Evolutionary conservation across 2,797 vertebrate genomes (phyloP), one percentile per base, ranked within the genome.

Genomic region (Heterohyrax brucei): DNA sequence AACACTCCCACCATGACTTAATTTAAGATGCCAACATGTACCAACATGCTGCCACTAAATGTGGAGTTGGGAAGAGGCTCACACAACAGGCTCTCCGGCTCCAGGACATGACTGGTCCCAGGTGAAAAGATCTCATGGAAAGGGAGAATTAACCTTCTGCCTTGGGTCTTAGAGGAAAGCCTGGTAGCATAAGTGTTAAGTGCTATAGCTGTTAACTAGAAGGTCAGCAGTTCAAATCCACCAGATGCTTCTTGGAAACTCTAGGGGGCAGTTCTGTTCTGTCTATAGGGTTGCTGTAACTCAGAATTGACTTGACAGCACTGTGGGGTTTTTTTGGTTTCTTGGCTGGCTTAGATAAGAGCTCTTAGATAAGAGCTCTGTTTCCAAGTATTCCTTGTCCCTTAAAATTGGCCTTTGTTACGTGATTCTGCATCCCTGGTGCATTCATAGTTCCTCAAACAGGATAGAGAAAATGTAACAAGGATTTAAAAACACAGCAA

Each of bases 321-420:
- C 2, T 39, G 39, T 39, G 39, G 39, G 39, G 39, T 39, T 39
- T 39, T 39, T 39, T 39, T 39, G 39, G 39, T 39, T 39, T 39
- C 39, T 39, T 39, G 39, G 39, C 39, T 39, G 39, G 39, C 39
- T 39, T 39, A n/a, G n/a, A n/a, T n/a, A n/a, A n/a, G n/a, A n/a
- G 26, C 53, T 39, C 62, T 82, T 59, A 85, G 19, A 95, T 26
- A 61, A 81, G 4, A 90, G 3, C 10, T 4, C 56, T 81, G 3
- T 13, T 68, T 7, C 48, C 16, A 21, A 1, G 10, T 28, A 8
- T 73, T 96, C 64, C 21, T 81, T 72, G 44, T 72, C 10, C 50
- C 33, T 94, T 66, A 50, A 78, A 95, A 89, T 89, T 33, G 48
- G 19, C 5, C 64, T 93, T 93, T 66, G 76, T 87, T 46, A 10